These are phyloP conservation scores for Heteromormyrus szaboi DNA, from an alignment of 2,797 vertebrate genomes.

Conservation along the genomic window DNA sequence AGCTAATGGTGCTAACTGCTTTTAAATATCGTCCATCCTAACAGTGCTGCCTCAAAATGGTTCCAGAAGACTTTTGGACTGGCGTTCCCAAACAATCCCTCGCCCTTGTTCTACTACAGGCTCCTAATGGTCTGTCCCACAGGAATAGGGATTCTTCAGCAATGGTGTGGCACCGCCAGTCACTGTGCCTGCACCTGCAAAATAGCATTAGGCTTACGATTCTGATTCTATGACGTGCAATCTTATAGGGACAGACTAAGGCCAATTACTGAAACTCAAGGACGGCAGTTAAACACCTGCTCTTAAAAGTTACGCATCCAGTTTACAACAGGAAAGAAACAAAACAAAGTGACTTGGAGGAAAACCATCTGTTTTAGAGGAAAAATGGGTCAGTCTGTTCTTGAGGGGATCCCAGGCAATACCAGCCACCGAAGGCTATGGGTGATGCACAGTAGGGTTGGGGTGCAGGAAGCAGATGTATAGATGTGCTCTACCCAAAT, in stretches of 20 bases:
- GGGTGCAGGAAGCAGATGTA: conserved; percentile 58
- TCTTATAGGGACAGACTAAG: conserved; percentile 5
- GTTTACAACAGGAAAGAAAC: neutral
- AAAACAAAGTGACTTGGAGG: neutral
- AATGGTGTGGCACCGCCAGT: neutral
- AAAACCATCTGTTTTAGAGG: conserved; percentile 7
- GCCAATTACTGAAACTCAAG: conserved; percentile 9
- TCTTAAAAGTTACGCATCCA: neutral
- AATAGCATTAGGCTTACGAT: neutral
- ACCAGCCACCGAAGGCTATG: conserved; percentile 37
- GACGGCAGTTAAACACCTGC: neutral
- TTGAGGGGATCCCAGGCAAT: conserved; percentile 33
- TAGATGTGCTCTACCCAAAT: conserved; percentile 75
- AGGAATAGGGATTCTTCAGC: neutral
- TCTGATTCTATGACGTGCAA: neutral
- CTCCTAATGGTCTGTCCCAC: neutral
- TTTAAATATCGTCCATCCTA: neutral
- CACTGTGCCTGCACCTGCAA: neutral
- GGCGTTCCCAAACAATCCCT: neutral
- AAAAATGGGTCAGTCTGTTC: conserved; percentile 51
- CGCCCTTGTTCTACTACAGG: neutral
- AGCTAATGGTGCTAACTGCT: neutral
- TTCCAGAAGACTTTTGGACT: neutral
- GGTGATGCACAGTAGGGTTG: conserved; percentile 38
- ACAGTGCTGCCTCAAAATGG: neutral